Evolutionary conservation across 2,888 invertebrate species (phyloP), one percentile per base, ranked within the genome.

Genomic region (Lasius platythorax): DNA sequence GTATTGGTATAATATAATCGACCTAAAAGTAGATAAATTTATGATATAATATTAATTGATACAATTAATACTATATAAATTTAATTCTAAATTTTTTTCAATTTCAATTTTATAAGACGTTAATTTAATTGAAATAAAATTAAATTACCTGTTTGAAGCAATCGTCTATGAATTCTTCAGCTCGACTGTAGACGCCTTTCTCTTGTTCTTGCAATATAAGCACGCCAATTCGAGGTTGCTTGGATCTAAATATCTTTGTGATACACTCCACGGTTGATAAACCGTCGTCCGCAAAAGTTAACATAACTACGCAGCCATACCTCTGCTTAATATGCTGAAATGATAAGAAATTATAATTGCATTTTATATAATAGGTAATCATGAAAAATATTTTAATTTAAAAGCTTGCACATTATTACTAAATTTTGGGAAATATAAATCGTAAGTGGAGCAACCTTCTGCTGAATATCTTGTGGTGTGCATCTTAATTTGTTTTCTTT

Each of bases 261-360:
- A 96, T 95, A 86, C 95, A 95, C 66, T 95, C 92, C 37, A 96
- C 96, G 64, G 95, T 95, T 73, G 94, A 92, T 66, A 94, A 92
- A 23, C 96, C 96, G 94, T 96, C 96, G 89, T 96, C 95, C 30
- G 96, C 95, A 91, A 95, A 96, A 81, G 96, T 96, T 85, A 96
- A 92, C 92, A 96, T 95, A 64, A 96, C 93, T 85, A 88, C 91
- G 66, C 92, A 90, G 2, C 89, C 91, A 61, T 92, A 93, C 12
- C 66, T 68, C 23, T 85, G 82, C 63, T 85, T 82, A 40, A 15
- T 72, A 92, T 93, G 78, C 46, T 37, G 63, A 83, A 30, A 75
- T 58, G 46, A 70, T 15, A 78, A 28, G 46, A 53, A 46, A 50
- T 64, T 46, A 18, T 56, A 46, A 61, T 50, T n/a, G 28, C 8